These are phyloP conservation scores for Tachina grossa DNA, from an alignment of 2,888 invertebrate genomes.

Conservation along the genomic window DNA sequence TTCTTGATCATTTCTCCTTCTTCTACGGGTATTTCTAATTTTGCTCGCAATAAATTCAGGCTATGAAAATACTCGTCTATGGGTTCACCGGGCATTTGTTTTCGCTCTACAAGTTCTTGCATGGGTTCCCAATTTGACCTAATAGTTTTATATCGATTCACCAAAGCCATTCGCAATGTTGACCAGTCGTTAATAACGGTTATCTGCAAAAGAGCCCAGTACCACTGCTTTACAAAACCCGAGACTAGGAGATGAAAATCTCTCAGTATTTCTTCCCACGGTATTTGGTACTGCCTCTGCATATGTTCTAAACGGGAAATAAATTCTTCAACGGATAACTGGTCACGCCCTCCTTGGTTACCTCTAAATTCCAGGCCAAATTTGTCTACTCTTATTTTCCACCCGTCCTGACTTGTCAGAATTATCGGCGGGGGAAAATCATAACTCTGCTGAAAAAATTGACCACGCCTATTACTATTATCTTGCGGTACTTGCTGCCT, in stretches of 20 bases:
- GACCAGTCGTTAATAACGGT: background rate
- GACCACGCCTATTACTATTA: too few relatives aligned
- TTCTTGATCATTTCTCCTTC: background rate
- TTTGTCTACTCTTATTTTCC: too few relatives aligned
- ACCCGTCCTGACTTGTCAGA: too few relatives aligned
- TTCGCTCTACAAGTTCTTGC: conserved; percentile 12
- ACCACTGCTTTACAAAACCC: background rate
- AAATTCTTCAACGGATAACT: too few relatives aligned
- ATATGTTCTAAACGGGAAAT: too few relatives aligned
- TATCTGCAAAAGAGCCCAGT: background rate
- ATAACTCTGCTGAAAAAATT: too few relatives aligned
- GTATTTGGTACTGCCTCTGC: too few relatives aligned
- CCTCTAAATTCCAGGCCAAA: too few relatives aligned
- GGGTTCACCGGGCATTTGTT: background rate
- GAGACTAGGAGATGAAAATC: conserved; percentile 15
- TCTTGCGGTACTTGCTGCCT: too few relatives aligned
- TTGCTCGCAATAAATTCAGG: background rate
- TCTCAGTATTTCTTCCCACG: background rate
- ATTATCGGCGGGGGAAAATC: too few relatives aligned
- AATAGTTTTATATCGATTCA: background rate
- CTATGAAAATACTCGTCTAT: conserved; percentile 1
- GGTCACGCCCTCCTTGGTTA: too few relatives aligned
- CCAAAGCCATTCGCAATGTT: background rate
- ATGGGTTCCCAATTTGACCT: conserved; percentile 20
- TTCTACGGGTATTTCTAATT: background rate